A percentile compares a stretch with the other conserved stretches of the same genome.
Conservation (phyloP, 2,113 vertebrate genomes). For the Petromus typicus region DNA sequence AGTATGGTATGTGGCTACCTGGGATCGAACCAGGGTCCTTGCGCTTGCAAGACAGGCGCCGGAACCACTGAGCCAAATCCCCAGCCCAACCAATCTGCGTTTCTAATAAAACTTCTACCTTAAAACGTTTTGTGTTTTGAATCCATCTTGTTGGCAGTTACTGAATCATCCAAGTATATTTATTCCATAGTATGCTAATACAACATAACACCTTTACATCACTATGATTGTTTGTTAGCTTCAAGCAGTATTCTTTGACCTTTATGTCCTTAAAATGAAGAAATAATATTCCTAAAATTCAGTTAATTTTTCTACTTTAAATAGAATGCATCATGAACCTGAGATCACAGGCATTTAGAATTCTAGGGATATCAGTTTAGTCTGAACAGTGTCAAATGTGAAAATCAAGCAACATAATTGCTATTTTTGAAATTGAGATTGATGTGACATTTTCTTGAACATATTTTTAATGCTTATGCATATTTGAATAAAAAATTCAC, state of each 20-base stretch:
- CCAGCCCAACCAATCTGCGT: too few species aligned
- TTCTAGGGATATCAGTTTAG: constrained; percentile 48
- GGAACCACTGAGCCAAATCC: too few species aligned
- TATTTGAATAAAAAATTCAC: constrained; percentile 75
- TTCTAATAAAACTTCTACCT: constrained; percentile 62
- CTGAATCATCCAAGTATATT: not conserved
- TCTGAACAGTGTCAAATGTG: constrained; percentile 63
- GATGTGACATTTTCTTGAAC: constrained; percentile 55
- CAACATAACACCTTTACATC: not conserved
- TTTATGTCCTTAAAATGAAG: constrained; percentile 54
- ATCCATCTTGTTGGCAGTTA: not conserved
- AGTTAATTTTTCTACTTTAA: constrained; percentile 68
- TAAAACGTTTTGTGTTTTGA: constrained; percentile 14
- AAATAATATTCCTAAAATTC: constrained; percentile 53
- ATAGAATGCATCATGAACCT: constrained; percentile 52
- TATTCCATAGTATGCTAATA: not conserved
- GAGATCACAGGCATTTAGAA: constrained; percentile 55
- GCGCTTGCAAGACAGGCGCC: too few species aligned
- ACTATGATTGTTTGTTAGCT: constrained; percentile 43
- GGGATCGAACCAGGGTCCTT: too few species aligned
- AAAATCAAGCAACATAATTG: constrained; percentile 67
- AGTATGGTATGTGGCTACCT: too few species aligned
- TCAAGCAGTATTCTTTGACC: constrained; percentile 32
- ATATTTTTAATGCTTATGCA: constrained; percentile 56
- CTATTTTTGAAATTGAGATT: constrained; percentile 47